Evolutionary conservation across 2,113 vertebrate genomes (phyloP), one percentile per base, ranked within the genome.

Genomic region (Pomatostomus ruficeps): DNA sequence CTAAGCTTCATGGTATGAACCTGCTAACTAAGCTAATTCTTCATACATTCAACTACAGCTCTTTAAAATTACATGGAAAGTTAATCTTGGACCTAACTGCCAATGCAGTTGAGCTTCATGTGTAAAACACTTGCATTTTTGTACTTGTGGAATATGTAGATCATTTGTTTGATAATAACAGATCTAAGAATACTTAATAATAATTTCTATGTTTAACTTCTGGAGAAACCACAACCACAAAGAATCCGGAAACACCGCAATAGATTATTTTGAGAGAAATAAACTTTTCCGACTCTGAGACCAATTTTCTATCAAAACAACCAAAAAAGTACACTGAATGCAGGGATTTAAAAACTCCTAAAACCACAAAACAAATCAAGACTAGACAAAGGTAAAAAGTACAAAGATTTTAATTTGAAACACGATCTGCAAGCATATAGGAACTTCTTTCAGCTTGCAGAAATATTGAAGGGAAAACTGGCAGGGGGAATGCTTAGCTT

Each of bases 181-280:
- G 29, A 36, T 38, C 13, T 51, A 70, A 36, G 28, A 85, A 85
- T 36, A 31, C 51, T 77, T 77, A 21, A 33, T 45, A 73, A 68
- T 33, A 36, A 52, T 87, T 52, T 72, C 80, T 86, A 97, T 96
- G 96, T 97, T 97, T 89, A 97, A 97, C 31, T 88, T 97, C 59
- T 95, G 72, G 48, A 98, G 92, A 91, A 97, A 97, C 65, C 95
- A 97, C 63, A 80, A 98, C 97, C 96, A 98, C 89, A 98, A 98
- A 15, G 65, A 95, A 95, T 98, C 96, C 83, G 97, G 94, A 89
- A 98, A 91, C 66, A 97, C 85, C 55, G 94, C 91, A 97, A 97
- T 45, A 62, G 95, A 98, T 22, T 91, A 73, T 68, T 95, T 79
- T 65, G 95, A 97, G 70, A 97, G 83, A 92, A 98, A 96, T 43